Evolutionary conservation across 2,888 invertebrate species (phyloP), one percentile per base, ranked within the genome.

Genomic region (Mesoligia furuncula): DNA sequence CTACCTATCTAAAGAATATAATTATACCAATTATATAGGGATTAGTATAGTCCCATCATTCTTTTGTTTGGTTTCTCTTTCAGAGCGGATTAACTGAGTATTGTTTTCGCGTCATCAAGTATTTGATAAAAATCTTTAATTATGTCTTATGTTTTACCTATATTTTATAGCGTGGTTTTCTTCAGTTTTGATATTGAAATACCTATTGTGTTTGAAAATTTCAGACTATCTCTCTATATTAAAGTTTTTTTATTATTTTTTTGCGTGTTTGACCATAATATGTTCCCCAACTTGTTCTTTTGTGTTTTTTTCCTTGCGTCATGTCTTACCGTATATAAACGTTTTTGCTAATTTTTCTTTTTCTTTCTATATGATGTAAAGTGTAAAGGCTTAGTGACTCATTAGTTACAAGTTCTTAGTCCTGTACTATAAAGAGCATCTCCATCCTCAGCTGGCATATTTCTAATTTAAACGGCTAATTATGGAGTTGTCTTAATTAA

Each of bases 1-100:
- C 15, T 31, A 1, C 1, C 0, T 80, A 42, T 9, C 2, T 13
- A 45, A 73, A 81, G 36, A 80, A 24, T 62, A 81, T 39, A 11
- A 7, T 7, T 39, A 45, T 36, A 24, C 8, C 54, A 74, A 75
- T 75, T 75, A 74, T 57, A 31, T 48, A 64, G 54, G 54, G n/a
- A 78, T 78, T 64, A 64, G 27, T 64, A 15, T 51, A 57, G 24
- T 78, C 62, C 7, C 54, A 81, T 39, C 36, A 74, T 78, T 78
- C 36, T 78, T 74, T 74, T 74, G 75, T 75, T 78, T 48, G 2
- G 54, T 64, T 81, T 78, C 81, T 48, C 62, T 64, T 81, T 74
- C 45, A 39, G 62, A 78, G 15, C 39, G 20, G 17, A 64, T 74
- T 74, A 51, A n/a, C 20, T 15, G 24, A 27, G 36, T 78, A 81